These are phyloP conservation scores for Polymixis flavicincta DNA, from an alignment of 2,888 invertebrate species.

Conservation along the genomic window DNA sequence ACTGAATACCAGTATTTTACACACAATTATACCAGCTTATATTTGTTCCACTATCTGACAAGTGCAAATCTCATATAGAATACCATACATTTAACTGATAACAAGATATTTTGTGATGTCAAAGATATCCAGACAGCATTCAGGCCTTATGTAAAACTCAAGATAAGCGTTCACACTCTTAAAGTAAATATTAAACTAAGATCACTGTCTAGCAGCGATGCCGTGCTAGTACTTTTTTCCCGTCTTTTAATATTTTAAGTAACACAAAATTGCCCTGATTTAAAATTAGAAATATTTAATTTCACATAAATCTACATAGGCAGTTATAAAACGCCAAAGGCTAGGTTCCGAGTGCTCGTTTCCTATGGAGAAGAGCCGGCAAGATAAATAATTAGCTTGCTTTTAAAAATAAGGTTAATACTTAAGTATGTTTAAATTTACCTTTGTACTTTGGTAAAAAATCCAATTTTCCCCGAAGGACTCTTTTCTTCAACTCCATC, in stretches of 20 bases:
- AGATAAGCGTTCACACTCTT: background rate
- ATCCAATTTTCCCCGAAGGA: background rate
- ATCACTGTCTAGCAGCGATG: background rate
- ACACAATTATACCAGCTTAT: background rate
- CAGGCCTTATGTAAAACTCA: background rate
- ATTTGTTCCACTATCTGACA: background rate
- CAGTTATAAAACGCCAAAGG: background rate
- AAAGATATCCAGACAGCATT: slow-evolving; percentile 3
- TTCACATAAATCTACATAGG: background rate
- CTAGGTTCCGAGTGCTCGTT: background rate
- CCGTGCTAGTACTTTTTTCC: too few species aligned
- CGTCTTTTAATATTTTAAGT: background rate
- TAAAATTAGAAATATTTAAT: background rate
- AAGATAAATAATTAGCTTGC: background rate
- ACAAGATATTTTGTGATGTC: background rate
- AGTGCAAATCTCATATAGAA: background rate
- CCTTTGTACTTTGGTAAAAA: background rate
- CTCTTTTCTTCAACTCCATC: background rate
- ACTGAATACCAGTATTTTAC: too few species aligned
- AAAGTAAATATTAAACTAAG: background rate
- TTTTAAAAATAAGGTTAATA: background rate
- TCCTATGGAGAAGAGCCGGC: background rate
- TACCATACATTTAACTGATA: background rate
- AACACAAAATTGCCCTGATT: background rate
- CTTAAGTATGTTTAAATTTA: background rate